Evolutionary conservation across 2,113 vertebrate species (phyloP).

Genomic region (Bothrops jararaca): DNA sequence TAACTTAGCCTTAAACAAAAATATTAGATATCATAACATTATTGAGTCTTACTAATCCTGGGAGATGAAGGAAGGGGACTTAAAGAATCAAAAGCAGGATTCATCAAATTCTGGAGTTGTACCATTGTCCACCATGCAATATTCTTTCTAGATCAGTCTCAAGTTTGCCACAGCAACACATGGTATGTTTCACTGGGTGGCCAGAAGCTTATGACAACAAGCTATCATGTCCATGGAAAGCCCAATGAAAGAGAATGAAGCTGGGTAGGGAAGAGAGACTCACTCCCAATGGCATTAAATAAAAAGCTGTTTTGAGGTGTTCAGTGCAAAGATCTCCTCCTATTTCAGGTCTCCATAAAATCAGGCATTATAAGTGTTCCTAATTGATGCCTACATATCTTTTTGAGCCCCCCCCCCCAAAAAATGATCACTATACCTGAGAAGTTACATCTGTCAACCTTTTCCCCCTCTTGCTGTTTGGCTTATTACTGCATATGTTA

Average conservation of each 20-base stretch:
- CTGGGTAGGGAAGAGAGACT: background rate
- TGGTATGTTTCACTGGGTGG: background rate
- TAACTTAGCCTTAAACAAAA: too few relatives aligned
- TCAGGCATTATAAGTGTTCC: background rate
- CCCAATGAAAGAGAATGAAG: background rate
- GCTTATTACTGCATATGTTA: background rate
- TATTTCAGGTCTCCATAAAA: background rate
- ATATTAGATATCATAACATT: background rate
- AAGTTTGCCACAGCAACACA: background rate
- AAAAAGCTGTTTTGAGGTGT: background rate
- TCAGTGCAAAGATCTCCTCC: background rate
- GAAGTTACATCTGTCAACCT: background rate
- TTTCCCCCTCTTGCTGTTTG: constrained; percentile 1
- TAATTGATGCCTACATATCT: background rate
- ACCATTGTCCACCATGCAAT: background rate
- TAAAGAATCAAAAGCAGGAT: background rate
- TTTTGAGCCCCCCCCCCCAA: background rate
- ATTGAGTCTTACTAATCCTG: background rate
- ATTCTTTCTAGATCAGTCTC: background rate
- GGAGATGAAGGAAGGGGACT: background rate
- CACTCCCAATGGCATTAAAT: background rate
- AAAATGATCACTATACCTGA: background rate
- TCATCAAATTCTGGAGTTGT: background rate
- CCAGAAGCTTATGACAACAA: background rate
- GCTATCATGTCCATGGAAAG: background rate